Evolutionary conservation across 1,140 invertebrate genomes (phyloP).

Genomic region (Brachionus asplanchnoidis): DNA sequence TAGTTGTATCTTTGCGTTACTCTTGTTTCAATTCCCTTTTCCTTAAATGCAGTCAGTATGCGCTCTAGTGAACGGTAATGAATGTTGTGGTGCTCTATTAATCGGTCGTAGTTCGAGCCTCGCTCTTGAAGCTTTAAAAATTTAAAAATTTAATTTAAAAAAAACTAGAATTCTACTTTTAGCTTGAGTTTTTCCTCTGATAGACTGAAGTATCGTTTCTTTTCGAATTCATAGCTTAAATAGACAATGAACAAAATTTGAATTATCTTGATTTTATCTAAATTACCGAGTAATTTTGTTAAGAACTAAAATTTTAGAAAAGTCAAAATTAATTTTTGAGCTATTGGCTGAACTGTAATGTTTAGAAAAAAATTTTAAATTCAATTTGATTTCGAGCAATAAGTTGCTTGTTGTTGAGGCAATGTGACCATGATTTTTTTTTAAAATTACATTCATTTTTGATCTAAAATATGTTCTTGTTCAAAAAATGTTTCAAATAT

Average conservation of each 20-base stretch:
- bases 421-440: neutral
- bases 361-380: conserved; percentile 7
- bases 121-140: conserved; percentile 59
- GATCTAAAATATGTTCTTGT: neutral
- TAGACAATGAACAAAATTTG: too few species aligned
- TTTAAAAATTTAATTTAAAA: neutral
- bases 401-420: neutral
- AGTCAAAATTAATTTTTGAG: conserved; percentile 30
- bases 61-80: conserved; percentile 71
- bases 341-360: neutral
- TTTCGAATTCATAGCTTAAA: conserved; percentile 39
- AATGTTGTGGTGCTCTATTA: conserved; percentile 69
- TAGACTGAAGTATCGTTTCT: neutral
- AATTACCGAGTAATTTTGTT: conserved; percentile 42
- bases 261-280: neutral
- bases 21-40: conserved; percentile 68
- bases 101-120: conserved; percentile 74
- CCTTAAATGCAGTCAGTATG: conserved; percentile 64
- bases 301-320: conserved; percentile 39
- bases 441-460: neutral
- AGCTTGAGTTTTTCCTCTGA: conserved; percentile 3
- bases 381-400: neutral
- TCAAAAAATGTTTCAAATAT: conserved; percentile 3
- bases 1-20: conserved; percentile 72
- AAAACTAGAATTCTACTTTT: neutral